These are phyloP conservation scores for Neodiprion lecontei DNA, from an alignment of 1,140 invertebrate genomes.

Conservation along the genomic window DNA sequence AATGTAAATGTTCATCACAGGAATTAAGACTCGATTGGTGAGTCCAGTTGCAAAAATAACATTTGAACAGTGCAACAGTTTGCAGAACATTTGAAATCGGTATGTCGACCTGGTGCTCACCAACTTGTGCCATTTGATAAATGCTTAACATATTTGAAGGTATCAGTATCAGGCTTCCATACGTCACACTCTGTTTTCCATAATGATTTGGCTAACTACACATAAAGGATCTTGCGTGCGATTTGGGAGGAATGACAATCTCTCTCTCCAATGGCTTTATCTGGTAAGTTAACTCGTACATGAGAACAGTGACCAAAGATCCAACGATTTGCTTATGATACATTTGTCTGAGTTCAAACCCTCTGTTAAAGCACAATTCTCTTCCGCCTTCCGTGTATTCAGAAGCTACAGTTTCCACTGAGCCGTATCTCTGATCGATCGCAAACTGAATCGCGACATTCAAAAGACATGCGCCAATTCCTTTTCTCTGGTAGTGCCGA, in stretches of 20 bases:
- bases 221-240: neutral
- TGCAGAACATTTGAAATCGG: too few species aligned
- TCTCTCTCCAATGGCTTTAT: conserved; percentile 44
- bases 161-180: too few species aligned
- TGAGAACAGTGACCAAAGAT: conserved; percentile 53
- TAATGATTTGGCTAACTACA: neutral
- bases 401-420: conserved; percentile 59
- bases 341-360: conserved; percentile 64
- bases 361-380: conserved; percentile 62
- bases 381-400: conserved; percentile 62
- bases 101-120: too few species aligned
- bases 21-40: too few species aligned
- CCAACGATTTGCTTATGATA: conserved; percentile 62
- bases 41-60: too few species aligned
- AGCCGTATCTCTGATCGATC: conserved; percentile 57
- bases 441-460: conserved; percentile 61
- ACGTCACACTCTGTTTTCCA: too few species aligned
- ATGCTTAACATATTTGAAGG: too few species aligned
- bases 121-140: too few species aligned
- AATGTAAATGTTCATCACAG: too few species aligned
- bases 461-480: conserved; percentile 57
- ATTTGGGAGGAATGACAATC: neutral
- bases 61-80: too few species aligned
- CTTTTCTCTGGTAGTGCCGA: conserved; percentile 55
- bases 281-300: conserved; percentile 58